Conservation (phyloP, 2,888 invertebrate genomes). For the Harmothoe impar region DNA sequence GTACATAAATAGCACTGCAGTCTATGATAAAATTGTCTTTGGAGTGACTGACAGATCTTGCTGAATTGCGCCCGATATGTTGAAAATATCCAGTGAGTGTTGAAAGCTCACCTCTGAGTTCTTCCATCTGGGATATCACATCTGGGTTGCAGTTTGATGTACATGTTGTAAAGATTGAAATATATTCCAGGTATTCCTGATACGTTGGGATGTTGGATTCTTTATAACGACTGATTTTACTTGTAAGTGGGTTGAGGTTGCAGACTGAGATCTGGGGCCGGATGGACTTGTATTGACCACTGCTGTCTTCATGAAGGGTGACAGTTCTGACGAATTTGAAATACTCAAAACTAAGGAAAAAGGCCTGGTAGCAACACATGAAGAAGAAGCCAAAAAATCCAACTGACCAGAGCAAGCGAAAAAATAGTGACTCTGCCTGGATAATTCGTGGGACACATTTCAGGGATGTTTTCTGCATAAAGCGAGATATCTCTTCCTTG, state of each 20-base stretch:
- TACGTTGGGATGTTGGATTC: not conserved
- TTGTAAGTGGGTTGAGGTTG: too few species aligned
- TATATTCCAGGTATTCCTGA: not conserved
- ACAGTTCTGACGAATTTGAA: not conserved
- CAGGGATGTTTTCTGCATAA: too few species aligned
- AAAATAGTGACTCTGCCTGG: not conserved
- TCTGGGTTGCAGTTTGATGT: not conserved
- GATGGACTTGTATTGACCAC: not conserved
- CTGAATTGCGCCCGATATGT: not conserved
- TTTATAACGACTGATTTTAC: not conserved
- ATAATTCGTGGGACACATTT: not conserved
- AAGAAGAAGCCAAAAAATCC: not conserved
- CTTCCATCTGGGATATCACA: slow-evolving; percentile 2
- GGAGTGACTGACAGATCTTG: too few species aligned
- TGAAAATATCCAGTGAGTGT: not conserved
- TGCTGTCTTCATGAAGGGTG: not conserved
- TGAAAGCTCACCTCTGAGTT: not conserved
- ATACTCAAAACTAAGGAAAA: not conserved
- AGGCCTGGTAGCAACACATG: not conserved
- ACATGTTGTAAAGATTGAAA: not conserved
- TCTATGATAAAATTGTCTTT: too few species aligned
- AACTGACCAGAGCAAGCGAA: too few species aligned
- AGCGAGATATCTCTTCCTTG: not conserved
- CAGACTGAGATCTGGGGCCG: slow-evolving; percentile 13
- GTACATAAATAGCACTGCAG: too few species aligned